Percentiles rank a stretch among this genome's conserved stretches.
Conservation (phyloP, 2,113 vertebrate genomes). For the Corydoras sp. region DNA sequence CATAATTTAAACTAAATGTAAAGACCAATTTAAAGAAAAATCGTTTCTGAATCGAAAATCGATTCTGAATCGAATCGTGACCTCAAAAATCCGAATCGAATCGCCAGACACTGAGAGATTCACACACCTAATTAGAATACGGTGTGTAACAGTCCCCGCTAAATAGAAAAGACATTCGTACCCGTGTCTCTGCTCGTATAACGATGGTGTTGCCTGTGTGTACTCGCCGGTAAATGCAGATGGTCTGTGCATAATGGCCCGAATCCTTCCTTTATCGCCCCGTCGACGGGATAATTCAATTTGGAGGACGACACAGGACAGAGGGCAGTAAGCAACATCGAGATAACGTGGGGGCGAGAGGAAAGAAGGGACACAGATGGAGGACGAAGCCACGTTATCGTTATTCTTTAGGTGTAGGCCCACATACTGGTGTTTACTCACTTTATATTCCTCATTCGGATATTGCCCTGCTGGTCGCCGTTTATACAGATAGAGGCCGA, state of each 20-base stretch:
- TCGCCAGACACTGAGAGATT: too few relatives aligned
- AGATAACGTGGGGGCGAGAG: slow-evolving; percentile 5
- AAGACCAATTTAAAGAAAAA: too few relatives aligned
- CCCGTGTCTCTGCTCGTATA: not conserved
- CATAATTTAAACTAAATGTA: too few relatives aligned
- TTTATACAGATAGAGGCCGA: slow-evolving; percentile 37
- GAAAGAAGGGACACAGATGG: slow-evolving; percentile 27
- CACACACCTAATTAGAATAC: too few relatives aligned
- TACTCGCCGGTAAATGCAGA: slow-evolving; percentile 20
- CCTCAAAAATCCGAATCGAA: too few relatives aligned
- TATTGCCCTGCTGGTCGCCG: slow-evolving; percentile 18
- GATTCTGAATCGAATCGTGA: too few relatives aligned
- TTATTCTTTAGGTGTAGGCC: slow-evolving; percentile 30
- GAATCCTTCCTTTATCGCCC: slow-evolving; percentile 32
- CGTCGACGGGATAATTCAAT: slow-evolving; percentile 46
- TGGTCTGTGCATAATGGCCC: slow-evolving; percentile 22
- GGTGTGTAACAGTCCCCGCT: not conserved
- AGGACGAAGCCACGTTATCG: slow-evolving; percentile 22
- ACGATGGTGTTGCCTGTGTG: not conserved
- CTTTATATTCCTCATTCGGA: slow-evolving; percentile 25
- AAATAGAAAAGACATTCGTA: not conserved
- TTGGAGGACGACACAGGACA: slow-evolving; percentile 47
- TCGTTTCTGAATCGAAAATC: too few relatives aligned
- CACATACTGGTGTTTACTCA: slow-evolving; percentile 38
- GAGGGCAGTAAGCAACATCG: slow-evolving; percentile 15